Conservation (phyloP, 2,888 invertebrate genomes). For the Tinea semifulvella region DNA sequence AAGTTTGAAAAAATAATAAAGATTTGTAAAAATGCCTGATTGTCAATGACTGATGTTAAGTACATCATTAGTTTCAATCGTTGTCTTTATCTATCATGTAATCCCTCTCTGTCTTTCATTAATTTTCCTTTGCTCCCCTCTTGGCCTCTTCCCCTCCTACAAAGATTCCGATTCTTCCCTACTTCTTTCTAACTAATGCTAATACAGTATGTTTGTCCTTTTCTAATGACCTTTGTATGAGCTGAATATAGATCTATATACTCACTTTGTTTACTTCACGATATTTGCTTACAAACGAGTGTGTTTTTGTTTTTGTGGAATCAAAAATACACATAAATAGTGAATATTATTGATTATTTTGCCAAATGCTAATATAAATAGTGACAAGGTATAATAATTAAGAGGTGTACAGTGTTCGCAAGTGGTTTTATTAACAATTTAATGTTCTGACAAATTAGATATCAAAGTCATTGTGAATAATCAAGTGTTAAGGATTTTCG, state of each 20-base stretch:
- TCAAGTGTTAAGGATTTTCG: slow-evolving; percentile 40
- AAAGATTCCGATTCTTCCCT: slow-evolving; percentile 16
- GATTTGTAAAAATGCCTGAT: too few species aligned
- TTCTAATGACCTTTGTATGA: slow-evolving; percentile 49
- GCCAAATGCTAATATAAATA: background rate
- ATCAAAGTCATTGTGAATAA: slow-evolving; percentile 59
- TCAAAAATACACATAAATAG: background rate
- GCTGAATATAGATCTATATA: slow-evolving; percentile 35
- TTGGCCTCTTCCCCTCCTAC: slow-evolving; percentile 13
- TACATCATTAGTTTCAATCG: background rate
- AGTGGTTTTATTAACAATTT: slow-evolving; percentile 10
- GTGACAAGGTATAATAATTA: background rate
- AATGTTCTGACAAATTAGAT: slow-evolving; percentile 30
- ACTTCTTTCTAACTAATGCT: slow-evolving; percentile 27
- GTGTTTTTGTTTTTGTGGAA: slow-evolving; percentile 56
- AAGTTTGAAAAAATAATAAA: too few species aligned
- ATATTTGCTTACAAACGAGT: slow-evolving; percentile 38
- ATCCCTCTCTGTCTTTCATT: slow-evolving; percentile 26
- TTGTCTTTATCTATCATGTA: background rate
- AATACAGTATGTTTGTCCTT: slow-evolving; percentile 26
- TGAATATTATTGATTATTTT: background rate
- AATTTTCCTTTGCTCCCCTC: slow-evolving; percentile 17
- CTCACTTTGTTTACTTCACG: slow-evolving; percentile 63
- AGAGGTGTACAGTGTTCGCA: background rate
- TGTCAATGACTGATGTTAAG: too few species aligned